phyloP scores from a whole-genome alignment of 2,113 vertebrate species.

The Phocoena sinus region DNA sequence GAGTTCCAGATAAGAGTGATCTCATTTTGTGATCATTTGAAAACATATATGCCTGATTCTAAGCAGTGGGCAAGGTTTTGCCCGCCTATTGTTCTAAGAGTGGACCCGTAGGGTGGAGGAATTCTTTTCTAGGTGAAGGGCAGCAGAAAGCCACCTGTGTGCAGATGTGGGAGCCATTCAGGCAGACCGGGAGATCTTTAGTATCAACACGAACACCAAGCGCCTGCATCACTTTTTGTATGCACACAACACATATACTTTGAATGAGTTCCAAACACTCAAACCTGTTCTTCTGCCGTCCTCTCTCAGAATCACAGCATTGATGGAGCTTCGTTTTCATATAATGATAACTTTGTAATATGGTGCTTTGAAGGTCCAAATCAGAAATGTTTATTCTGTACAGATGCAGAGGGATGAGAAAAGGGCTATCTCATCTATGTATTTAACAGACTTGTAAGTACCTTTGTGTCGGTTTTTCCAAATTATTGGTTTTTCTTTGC shows the following conservation, averaged over 20 bases:
- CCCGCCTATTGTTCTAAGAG: conserved; percentile 43
- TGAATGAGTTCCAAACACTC: background rate
- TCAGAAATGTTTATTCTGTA: conserved; percentile 64
- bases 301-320: conserved; percentile 7
- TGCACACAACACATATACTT: rapidly evolving
- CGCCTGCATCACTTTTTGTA: rapidly evolving
- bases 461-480: conserved; percentile 60
- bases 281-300: conserved; percentile 1
- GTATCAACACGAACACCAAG: background rate
- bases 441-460: conserved; percentile 45
- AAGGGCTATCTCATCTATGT: conserved; percentile 41
- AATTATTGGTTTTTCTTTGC: conserved; percentile 67
- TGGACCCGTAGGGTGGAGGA: background rate
- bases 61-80: conserved; percentile 54
- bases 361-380: conserved; percentile 22
- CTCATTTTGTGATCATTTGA: conserved; percentile 58
- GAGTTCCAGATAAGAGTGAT: conserved; percentile 69
- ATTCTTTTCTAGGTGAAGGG: background rate
- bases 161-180: rapidly evolving
- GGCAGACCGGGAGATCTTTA: background rate
- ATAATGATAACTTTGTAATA: background rate
- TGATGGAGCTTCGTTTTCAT: conserved; percentile 42
- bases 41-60: conserved; percentile 42
- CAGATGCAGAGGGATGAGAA: conserved; percentile 62
- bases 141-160: background rate